Percentiles rank a stretch among this genome's conserved stretches.
Evolutionary conservation across 2,113 vertebrate species (phyloP).

Genomic region (Steatornis caripensis): DNA sequence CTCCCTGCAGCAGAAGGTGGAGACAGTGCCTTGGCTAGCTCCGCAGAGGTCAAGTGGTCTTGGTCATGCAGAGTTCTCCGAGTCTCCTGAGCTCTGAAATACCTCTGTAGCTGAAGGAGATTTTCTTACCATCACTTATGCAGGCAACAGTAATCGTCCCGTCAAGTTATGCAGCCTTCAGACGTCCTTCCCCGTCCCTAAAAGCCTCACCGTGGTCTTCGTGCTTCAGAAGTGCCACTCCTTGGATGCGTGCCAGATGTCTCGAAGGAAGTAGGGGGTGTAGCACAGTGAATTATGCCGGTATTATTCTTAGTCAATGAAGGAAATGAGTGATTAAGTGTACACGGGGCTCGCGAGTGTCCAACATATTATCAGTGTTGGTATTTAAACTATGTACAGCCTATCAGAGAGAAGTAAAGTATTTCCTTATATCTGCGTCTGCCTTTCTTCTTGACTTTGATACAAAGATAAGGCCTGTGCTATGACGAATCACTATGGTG

Average conservation of each 20-base stretch:
- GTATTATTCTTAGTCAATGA: not conserved
- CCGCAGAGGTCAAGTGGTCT: not conserved
- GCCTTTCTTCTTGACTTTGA: slow-evolving; percentile 62
- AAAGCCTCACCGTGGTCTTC: not conserved
- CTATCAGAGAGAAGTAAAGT: not conserved
- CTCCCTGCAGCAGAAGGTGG: not conserved
- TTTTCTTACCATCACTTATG: not conserved
- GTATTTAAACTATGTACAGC: slow-evolving; percentile 52
- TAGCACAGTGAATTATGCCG: not conserved
- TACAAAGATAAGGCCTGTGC: slow-evolving; percentile 45
- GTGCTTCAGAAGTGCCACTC: not conserved
- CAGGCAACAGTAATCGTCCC: not conserved
- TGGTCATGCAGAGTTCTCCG: not conserved
- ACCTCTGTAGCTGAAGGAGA: not conserved
- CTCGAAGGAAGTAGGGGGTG: not conserved
- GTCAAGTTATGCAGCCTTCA: not conserved
- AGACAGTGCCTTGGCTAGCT: not conserved
- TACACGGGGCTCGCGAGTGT: slow-evolving; percentile 31
- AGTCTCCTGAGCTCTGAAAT: not conserved
- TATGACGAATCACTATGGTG: not conserved
- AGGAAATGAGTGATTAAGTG: slow-evolving; percentile 68
- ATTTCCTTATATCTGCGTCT: slow-evolving; percentile 39
- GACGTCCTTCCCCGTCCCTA: not conserved
- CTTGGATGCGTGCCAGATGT: not conserved
- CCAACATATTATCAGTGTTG: slow-evolving; percentile 12